Evolutionary conservation across 2,797 vertebrate genomes (phyloP).

Genomic region (Sebastes reedi): DNA sequence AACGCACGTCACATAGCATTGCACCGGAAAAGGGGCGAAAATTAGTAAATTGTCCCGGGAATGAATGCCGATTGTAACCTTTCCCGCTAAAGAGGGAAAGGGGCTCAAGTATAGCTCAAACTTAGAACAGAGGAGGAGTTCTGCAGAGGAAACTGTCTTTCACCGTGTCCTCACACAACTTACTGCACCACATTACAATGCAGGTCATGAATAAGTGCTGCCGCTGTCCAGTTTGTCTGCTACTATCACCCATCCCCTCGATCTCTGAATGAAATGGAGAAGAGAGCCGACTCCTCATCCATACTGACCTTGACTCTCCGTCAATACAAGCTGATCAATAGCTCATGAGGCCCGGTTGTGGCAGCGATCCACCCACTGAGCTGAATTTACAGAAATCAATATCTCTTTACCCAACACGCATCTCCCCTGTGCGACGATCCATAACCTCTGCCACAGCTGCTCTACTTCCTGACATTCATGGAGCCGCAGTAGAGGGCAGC

Average conservation of each 20-base stretch:
- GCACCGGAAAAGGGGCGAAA: no score
- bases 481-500: conserved; percentile 48
- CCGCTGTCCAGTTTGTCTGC: conserved; percentile 3
- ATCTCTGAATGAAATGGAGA: conserved; percentile 29
- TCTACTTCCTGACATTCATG: conserved; percentile 69
- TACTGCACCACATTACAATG: background rate
- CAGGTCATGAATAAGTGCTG: conserved; percentile 24
- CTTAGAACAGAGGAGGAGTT: background rate
- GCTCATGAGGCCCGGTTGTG: conserved; percentile 57
- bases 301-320: conserved; percentile 73
- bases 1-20: no score
- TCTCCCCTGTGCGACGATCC: conserved; percentile 51
- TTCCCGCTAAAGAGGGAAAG: no score
- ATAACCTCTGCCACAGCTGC: conserved; percentile 73
- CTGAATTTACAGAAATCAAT: conserved; percentile 78
- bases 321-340: conserved; percentile 77
- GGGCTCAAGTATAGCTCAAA: background rate
- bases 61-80: no score
- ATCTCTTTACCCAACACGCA: conserved; percentile 62
- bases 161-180: background rate
- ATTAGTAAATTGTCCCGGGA: no score
- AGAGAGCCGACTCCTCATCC: conserved; percentile 54
- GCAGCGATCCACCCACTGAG: conserved; percentile 67
- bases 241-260: background rate
- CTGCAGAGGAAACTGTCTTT: background rate